phyloP scores from a whole-genome alignment of 2,888 invertebrate species.

The Folsomia manolachei region DNA sequence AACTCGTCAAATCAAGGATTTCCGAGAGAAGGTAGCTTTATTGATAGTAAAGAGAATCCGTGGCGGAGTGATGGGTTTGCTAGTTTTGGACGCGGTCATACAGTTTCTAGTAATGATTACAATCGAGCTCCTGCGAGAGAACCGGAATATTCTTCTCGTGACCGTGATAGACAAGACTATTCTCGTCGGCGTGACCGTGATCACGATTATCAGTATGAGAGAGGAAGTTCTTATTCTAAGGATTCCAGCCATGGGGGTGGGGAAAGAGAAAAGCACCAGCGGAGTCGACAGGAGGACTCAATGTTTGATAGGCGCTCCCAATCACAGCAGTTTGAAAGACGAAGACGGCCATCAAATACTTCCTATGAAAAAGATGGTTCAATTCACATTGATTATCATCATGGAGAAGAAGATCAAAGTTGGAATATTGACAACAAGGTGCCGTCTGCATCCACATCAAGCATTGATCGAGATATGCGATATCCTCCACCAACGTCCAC shows the following conservation, averaged over 20 bases:
- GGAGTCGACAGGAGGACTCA: not conserved
- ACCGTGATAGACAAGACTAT: not conserved
- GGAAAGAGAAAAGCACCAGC: not conserved
- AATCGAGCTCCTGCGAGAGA: too few relatives aligned
- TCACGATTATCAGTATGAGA: not conserved
- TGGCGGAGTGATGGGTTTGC: slow-evolving; percentile 13
- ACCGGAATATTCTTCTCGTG: too few relatives aligned
- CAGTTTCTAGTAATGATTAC: not conserved
- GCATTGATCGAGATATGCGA: not conserved
- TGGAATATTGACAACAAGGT: not conserved
- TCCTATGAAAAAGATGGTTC: not conserved
- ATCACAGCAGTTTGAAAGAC: slow-evolving; percentile 5
- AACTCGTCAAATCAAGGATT: too few relatives aligned
- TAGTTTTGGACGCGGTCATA: not conserved
- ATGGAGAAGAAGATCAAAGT: slow-evolving; percentile 16
- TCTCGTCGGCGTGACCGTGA: not conserved
- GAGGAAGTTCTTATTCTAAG: not conserved
- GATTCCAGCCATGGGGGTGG: not conserved
- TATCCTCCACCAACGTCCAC: not conserved
- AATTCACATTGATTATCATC: slow-evolving; percentile 23
- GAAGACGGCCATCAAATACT: slow-evolving; percentile 6
- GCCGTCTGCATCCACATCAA: not conserved
- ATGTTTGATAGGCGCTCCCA: slow-evolving; percentile 3
- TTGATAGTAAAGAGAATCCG: not conserved
- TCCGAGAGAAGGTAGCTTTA: not conserved